These are phyloP conservation scores for Pelodytes ibericus DNA, from an alignment of 2,797 vertebrate genomes.

Conservation along the genomic window DNA sequence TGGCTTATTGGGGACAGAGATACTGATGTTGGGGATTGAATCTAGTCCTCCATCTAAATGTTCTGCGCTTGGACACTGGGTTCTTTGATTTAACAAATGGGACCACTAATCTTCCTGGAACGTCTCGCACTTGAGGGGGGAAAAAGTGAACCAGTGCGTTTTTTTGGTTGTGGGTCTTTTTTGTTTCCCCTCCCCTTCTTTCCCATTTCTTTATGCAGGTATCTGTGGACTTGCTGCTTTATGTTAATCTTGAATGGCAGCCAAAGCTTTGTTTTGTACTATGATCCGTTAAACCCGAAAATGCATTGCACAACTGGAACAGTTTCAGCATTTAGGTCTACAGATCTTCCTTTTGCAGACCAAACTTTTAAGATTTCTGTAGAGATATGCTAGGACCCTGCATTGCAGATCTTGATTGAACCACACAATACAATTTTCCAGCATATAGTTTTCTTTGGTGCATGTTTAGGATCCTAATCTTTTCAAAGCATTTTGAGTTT, in stretches of 20 bases:
- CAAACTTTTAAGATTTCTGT: too few species aligned
- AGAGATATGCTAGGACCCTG: too few species aligned
- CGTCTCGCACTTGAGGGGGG: background rate
- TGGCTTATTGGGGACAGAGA: conserved; percentile 97
- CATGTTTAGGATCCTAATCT: too few species aligned
- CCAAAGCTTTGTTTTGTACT: background rate
- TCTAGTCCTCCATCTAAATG: background rate
- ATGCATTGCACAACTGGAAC: background rate
- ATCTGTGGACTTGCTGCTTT: background rate
- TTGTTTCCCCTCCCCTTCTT: too few species aligned
- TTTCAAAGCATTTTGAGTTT: too few species aligned
- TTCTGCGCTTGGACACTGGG: background rate
- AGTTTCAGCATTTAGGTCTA: too few species aligned
- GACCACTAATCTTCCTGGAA: conserved; percentile 6
- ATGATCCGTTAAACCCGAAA: background rate
- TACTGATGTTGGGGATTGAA: conserved; percentile 85
- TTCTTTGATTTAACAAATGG: background rate
- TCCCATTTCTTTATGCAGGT: background rate
- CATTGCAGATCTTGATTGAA: too few species aligned
- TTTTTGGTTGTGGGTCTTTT: too few species aligned
- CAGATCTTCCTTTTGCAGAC: too few species aligned
- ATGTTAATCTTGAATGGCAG: background rate
- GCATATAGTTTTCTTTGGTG: background rate
- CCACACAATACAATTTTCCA: too few species aligned
- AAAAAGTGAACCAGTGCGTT: conserved; percentile 33